Conservation (phyloP, 92 coral and sea anemone genomes). For the Parazoanthus darwini region DNA sequence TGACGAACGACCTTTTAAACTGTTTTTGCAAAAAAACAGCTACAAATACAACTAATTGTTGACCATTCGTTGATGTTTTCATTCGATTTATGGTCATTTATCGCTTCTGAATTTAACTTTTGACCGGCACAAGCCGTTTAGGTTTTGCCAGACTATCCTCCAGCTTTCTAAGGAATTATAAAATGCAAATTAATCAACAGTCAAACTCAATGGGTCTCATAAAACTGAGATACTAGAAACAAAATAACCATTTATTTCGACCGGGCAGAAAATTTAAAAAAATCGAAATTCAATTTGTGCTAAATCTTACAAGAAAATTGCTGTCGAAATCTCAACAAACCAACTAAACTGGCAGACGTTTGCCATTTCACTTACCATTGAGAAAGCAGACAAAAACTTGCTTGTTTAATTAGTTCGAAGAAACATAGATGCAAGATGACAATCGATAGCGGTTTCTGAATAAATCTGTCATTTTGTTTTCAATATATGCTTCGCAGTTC, state of each 20-base stretch:
- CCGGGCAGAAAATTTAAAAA: neutral
- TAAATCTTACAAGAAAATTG: neutral
- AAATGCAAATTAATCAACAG: constrained; percentile 34
- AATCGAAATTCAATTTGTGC: neutral
- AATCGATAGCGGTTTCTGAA: constrained; percentile 3
- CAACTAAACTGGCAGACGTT: neutral
- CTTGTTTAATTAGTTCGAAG: constrained; percentile 4
- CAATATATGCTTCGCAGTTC: neutral
- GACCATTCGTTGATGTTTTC: neutral
- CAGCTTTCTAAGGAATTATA: neutral
- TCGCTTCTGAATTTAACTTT: neutral
- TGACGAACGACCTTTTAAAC: neutral
- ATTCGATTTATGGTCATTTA: too few relatives aligned
- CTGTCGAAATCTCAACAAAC: neutral
- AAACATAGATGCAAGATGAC: constrained; percentile 17
- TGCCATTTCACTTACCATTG: constrained; percentile 8
- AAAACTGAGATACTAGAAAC: neutral
- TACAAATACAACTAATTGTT: neutral
- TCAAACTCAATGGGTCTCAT: neutral
- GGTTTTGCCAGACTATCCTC: neutral
- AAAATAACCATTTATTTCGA: neutral
- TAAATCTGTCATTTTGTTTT: constrained; percentile 7
- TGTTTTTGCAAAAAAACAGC: neutral
- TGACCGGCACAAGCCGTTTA: neutral
- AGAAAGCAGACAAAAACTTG: neutral